These are phyloP conservation scores for Falco naumanni DNA, from an alignment of 2,797 vertebrate species.

Conservation along the genomic window DNA sequence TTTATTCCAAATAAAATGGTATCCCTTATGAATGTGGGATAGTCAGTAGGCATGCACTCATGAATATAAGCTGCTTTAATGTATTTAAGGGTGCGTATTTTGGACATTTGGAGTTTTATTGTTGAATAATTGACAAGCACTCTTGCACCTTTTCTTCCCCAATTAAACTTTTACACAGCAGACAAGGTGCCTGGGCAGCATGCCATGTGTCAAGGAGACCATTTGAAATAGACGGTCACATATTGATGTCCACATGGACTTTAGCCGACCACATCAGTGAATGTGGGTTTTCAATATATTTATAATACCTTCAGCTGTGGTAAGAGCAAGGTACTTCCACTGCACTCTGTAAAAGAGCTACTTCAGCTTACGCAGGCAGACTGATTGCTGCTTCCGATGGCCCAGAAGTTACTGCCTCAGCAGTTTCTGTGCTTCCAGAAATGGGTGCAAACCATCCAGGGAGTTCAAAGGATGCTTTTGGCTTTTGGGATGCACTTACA, in stretches of 20 bases:
- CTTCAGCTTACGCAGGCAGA: background rate
- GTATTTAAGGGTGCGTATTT: background rate
- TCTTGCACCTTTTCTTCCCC: background rate
- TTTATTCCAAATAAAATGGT: conserved; percentile 29
- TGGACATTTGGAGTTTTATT: background rate
- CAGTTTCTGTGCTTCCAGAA: background rate
- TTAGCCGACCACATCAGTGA: background rate
- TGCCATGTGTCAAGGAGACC: background rate
- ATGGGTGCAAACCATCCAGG: background rate
- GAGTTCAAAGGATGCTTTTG: background rate
- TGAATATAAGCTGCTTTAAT: background rate
- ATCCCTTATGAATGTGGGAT: conserved; percentile 30
- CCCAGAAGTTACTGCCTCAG: background rate
- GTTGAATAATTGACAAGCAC: background rate
- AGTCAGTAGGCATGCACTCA: background rate
- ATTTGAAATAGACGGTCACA: background rate
- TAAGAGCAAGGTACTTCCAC: background rate
- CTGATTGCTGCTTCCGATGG: background rate
- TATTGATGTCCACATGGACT: background rate
- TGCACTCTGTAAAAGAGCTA: background rate
- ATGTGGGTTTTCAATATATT: background rate
- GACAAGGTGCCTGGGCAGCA: background rate
- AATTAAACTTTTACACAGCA: background rate
- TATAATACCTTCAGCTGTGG: background rate
- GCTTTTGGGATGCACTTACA: background rate